phyloP scores from a whole-genome alignment of 2,113 vertebrate genomes.

The Amblyornis subalaris region DNA sequence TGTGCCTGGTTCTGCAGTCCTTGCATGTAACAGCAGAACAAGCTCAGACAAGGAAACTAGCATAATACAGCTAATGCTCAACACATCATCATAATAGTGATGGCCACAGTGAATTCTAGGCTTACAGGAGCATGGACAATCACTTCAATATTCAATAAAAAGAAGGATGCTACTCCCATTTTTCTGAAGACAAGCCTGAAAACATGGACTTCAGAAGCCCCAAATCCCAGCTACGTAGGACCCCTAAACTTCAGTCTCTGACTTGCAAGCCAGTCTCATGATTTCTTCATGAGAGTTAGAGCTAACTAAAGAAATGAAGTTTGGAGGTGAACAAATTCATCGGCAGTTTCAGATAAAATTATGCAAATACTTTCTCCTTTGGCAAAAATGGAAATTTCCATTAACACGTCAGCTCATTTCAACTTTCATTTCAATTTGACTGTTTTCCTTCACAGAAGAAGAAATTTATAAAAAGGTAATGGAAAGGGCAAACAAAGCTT shows the following conservation, averaged over 20 bases:
- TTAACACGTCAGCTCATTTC: neutral
- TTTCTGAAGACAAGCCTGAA: neutral
- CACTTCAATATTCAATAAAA: neutral
- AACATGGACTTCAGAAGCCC: neutral
- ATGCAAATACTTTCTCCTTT: neutral
- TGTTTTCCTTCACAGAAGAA: neutral
- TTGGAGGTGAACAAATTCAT: neutral
- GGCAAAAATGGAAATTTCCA: neutral
- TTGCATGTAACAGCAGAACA: neutral
- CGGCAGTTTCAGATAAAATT: neutral
- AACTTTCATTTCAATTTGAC: neutral
- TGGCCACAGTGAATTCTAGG: rapidly evolving
- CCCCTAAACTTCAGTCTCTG: neutral
- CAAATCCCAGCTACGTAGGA: neutral
- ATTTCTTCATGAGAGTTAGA: neutral
- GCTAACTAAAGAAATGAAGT: neutral
- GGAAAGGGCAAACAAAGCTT: neutral
- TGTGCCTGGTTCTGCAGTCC: neutral
- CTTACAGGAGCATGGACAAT: neutral
- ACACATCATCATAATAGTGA: neutral
- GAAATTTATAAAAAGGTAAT: neutral
- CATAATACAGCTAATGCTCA: neutral
- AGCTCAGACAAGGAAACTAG: neutral
- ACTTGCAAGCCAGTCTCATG: neutral
- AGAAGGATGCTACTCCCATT: neutral